These are phyloP conservation scores for Trichopria drosophilae DNA, from an alignment of 2,888 invertebrate species.

Conservation along the genomic window DNA sequence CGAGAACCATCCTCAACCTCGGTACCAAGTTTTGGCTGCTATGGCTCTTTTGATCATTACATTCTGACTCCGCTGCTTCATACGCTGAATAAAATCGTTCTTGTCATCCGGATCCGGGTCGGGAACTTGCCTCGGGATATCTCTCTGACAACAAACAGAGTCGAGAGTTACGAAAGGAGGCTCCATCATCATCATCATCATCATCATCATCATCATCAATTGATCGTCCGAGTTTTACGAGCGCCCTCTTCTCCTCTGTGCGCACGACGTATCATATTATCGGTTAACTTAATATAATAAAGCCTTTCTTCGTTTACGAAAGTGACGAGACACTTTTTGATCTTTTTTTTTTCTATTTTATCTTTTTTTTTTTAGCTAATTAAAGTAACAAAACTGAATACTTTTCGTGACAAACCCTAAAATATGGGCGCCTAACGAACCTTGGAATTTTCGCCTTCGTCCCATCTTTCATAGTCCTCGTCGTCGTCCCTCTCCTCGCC, in stretches of 20 bases:
- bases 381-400: too few species aligned
- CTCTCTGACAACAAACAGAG: constrained; percentile 33
- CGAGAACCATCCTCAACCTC: too few species aligned
- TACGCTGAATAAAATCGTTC: constrained; percentile 28
- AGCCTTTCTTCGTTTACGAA: background rate
- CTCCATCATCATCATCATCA: constrained; percentile 36
- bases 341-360: too few species aligned
- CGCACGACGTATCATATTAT: constrained; percentile 11
- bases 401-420: too few species aligned
- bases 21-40: constrained; percentile 31
- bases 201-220: constrained; percentile 20
- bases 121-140: constrained; percentile 11
- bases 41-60: constrained; percentile 31
- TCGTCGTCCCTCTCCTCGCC: constrained; percentile 63
- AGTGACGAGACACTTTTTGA: too few species aligned
- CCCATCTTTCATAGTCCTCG: constrained; percentile 59
- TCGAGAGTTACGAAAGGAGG: constrained; percentile 31
- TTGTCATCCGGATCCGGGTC: constrained; percentile 21
- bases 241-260: constrained; percentile 32
- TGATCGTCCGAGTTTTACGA: constrained; percentile 26
- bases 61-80: constrained; percentile 29
- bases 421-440: too few species aligned
- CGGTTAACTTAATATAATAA: background rate
- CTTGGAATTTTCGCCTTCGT: constrained; percentile 41
- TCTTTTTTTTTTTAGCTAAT: too few species aligned